Conservation (phyloP, 2,797 vertebrate genomes). For the Bradypodion ventrale region DNA sequence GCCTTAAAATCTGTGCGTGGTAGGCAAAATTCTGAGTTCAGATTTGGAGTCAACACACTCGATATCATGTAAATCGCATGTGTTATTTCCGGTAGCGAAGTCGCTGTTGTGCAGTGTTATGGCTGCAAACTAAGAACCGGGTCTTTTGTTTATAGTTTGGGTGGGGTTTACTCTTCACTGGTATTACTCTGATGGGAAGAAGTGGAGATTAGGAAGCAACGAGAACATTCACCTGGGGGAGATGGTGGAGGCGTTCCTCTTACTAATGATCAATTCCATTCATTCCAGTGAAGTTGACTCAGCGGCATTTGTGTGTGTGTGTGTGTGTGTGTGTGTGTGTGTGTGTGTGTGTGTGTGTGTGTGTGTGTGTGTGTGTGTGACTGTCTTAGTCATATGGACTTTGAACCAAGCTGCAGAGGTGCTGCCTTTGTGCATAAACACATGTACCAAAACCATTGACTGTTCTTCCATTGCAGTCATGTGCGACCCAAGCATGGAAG, state of each 20-base stretch:
- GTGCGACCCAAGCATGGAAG: not conserved
- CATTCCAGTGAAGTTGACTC: accelerated
- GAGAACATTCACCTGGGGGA: not conserved
- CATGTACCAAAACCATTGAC: not conserved
- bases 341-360: no score
- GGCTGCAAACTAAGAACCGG: slow-evolving; percentile 13
- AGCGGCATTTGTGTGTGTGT: accelerated
- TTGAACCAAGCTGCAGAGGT: slow-evolving; percentile 9
- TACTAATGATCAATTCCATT: not conserved
- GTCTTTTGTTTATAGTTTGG: not conserved
- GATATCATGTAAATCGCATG: no score
- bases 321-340: no score
- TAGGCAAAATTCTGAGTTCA: no score
- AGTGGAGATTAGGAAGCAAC: slow-evolving; percentile 2
- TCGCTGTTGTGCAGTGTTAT: no score
- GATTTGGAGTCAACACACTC: no score
- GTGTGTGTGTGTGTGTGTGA: no score
- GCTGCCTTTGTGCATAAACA: no score
- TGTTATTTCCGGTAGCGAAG: no score
- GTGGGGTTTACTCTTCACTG: not conserved
- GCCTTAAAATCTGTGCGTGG: no score
- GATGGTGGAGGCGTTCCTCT: slow-evolving; percentile 2
- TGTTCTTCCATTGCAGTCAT: not conserved
- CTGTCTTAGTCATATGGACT: not conserved
- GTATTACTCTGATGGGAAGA: slow-evolving; percentile 46